These are phyloP conservation scores for Alexandromys oeconomus DNA, from an alignment of 2,797 vertebrate species.

Conservation along the genomic window DNA sequence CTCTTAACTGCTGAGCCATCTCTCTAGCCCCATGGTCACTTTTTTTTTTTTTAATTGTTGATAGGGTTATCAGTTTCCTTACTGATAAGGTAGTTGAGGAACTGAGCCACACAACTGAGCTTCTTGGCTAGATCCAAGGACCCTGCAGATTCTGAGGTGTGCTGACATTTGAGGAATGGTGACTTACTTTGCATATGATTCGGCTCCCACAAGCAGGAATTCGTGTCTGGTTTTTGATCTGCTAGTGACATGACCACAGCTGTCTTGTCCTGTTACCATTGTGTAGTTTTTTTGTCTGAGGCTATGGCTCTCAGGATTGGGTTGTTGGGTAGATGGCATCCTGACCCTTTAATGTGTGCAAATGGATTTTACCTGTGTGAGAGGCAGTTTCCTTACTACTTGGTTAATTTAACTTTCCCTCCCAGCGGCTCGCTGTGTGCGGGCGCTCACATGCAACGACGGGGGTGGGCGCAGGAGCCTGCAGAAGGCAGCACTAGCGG, in stretches of 20 bases:
- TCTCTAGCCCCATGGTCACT: neutral
- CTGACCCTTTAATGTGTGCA: neutral
- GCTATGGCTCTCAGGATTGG: neutral
- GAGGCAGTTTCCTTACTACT: neutral
- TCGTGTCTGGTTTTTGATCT: neutral
- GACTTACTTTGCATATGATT: constrained; percentile 16
- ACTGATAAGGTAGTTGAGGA: neutral
- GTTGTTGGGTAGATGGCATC: neutral
- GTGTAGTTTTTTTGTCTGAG: neutral
- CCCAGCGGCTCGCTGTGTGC: neutral
- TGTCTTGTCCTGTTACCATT: neutral
- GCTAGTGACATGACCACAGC: neutral
- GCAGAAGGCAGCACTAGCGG: neutral
- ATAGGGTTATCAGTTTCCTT: constrained; percentile 6
- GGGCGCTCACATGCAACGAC: neutral
- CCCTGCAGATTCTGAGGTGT: neutral
- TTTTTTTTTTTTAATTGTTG: constrained; percentile 30
- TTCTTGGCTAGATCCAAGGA: neutral
- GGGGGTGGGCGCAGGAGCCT: neutral
- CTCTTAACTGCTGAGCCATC: neutral
- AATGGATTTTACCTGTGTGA: neutral
- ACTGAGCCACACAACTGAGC: neutral
- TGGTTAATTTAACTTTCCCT: neutral
- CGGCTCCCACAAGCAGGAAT: neutral
- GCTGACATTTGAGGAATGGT: neutral